phyloP scores from a whole-genome alignment of 2,888 invertebrate genomes.

The Apoda limacodes region DNA sequence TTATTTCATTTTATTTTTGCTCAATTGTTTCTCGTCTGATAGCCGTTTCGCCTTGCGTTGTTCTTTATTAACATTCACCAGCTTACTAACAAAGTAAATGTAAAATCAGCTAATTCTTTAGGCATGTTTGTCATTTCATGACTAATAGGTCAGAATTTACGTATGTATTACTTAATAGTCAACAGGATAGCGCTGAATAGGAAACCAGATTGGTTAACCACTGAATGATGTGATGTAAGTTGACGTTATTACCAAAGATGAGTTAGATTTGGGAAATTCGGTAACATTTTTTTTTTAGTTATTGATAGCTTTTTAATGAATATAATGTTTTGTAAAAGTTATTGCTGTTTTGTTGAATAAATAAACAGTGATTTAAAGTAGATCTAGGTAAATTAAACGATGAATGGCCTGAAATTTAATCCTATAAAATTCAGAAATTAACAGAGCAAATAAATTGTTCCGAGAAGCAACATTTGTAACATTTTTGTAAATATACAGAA shows the following conservation, averaged over 20 bases:
- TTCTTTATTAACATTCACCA: too few relatives aligned
- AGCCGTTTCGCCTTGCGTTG: too few relatives aligned
- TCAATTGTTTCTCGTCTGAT: conserved; percentile 50
- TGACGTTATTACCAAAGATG: conserved; percentile 66
- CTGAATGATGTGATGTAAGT: conserved; percentile 52
- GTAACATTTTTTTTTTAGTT: conserved; percentile 49
- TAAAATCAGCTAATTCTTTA: too few relatives aligned
- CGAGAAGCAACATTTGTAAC: too few relatives aligned
- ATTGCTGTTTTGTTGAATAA: conserved; percentile 51
- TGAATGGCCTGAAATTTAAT: too few relatives aligned
- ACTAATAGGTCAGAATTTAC: too few relatives aligned
- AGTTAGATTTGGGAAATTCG: conserved; percentile 42
- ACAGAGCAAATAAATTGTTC: too few relatives aligned
- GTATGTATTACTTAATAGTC: too few relatives aligned
- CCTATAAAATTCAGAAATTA: too few relatives aligned
- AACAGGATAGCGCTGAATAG: too few relatives aligned
- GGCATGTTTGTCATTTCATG: too few relatives aligned
- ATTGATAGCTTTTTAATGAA: conserved; percentile 44
- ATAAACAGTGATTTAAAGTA: conserved; percentile 59
- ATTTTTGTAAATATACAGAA: conserved; percentile 12
- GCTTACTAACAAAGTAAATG: too few relatives aligned
- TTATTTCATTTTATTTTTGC: conserved; percentile 57
- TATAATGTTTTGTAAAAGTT: conserved; percentile 63
- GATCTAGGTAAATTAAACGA: conserved; percentile 52
- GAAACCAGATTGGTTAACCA: conserved; percentile 44